Conservation (phyloP, 2,113 vertebrate species). For the Chamaetylas fuelleborni region DNA sequence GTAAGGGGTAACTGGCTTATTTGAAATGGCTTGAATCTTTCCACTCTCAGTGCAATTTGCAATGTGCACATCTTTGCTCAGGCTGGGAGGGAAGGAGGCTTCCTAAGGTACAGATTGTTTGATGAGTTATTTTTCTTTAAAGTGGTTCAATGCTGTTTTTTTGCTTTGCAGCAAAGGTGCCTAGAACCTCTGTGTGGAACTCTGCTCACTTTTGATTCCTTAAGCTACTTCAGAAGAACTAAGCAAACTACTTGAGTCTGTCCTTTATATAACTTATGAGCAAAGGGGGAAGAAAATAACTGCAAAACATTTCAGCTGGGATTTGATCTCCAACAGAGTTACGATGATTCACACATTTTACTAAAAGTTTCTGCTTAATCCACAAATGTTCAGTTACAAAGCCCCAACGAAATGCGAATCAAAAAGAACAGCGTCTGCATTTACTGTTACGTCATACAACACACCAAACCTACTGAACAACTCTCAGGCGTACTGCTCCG, state of each 20-base stretch:
- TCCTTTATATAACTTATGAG: neutral
- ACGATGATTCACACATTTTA: neutral
- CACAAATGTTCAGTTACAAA: neutral
- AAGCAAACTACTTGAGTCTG: neutral
- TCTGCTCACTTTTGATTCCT: neutral
- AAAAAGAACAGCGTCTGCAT: neutral
- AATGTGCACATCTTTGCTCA: neutral
- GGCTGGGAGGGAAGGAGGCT: neutral
- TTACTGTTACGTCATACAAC: neutral
- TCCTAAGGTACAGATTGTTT: neutral
- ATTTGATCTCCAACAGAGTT: neutral
- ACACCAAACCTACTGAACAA: neutral
- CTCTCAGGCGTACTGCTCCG: neutral
- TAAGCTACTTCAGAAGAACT: neutral
- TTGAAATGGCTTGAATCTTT: neutral
- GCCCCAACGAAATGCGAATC: neutral
- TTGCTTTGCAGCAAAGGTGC: neutral
- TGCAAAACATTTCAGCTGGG: neutral
- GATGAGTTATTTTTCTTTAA: neutral
- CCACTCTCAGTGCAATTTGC: neutral
- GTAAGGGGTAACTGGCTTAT: neutral
- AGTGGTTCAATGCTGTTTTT: neutral
- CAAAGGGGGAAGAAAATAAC: neutral
- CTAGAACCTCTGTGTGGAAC: neutral
- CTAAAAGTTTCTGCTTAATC: neutral